These are phyloP conservation scores for Orchestia grillus DNA, from an alignment of 1,140 invertebrate genomes.

Conservation along the genomic window DNA sequence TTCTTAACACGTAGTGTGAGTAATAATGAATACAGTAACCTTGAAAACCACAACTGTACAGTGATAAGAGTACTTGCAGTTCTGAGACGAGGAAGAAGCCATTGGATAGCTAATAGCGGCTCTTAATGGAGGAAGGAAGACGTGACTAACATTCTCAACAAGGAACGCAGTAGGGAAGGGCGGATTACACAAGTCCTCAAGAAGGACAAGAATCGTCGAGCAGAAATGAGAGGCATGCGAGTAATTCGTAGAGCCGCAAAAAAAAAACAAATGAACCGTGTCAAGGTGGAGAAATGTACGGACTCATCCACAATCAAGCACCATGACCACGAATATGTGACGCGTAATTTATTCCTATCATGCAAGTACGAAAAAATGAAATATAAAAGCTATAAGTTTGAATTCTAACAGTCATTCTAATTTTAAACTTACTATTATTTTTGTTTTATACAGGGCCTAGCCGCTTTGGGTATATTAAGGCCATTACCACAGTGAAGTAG, in stretches of 20 bases:
- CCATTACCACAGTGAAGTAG: too few species aligned
- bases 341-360: too few species aligned
- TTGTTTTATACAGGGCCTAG: too few species aligned
- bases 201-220: neutral
- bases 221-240: neutral
- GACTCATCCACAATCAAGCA: too few species aligned
- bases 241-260: neutral
- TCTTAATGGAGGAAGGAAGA: neutral
- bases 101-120: neutral
- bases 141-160: neutral
- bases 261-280: neutral
- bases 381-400: too few species aligned
- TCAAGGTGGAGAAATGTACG: neutral
- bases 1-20: neutral
- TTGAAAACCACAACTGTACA: neutral
- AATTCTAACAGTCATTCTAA: too few species aligned
- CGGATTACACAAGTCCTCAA: neutral
- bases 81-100: neutral
- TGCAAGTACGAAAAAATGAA: too few species aligned
- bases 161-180: neutral
- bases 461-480: too few species aligned
- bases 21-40: neutral
- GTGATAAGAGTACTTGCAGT: neutral
- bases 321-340: too few species aligned
- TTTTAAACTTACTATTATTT: neutral